These are phyloP conservation scores for Jaculus jaculus DNA, from an alignment of 2,113 vertebrate species.

Conservation along the genomic window DNA sequence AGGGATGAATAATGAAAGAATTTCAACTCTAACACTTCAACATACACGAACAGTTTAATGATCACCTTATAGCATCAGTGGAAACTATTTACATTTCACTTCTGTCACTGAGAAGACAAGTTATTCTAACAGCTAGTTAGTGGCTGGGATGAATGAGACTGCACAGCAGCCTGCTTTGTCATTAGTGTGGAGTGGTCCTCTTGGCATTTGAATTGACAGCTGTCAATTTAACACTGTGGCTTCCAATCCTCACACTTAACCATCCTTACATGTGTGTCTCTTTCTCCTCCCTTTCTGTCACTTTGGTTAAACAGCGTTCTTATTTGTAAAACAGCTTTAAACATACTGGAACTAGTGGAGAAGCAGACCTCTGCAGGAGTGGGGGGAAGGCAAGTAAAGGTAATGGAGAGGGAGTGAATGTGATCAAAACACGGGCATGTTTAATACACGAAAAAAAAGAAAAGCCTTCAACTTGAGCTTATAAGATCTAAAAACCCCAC, in stretches of 20 bases:
- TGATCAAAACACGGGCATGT: too few species aligned
- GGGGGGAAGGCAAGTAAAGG: too few species aligned
- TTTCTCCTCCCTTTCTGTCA: background rate
- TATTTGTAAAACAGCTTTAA: background rate
- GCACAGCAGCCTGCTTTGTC: background rate
- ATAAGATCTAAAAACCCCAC: constrained; percentile 41
- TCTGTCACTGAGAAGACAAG: constrained; percentile 8
- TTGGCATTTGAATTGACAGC: constrained; percentile 9
- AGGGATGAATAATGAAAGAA: background rate
- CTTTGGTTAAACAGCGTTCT: constrained; percentile 18
- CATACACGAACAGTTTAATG: background rate
- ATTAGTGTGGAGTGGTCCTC: background rate
- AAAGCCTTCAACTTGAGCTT: constrained; percentile 6
- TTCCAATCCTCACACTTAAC: background rate
- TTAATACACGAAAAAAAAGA: background rate
- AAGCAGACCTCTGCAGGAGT: too few species aligned
- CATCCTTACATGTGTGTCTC: background rate
- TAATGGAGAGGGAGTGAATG: too few species aligned
- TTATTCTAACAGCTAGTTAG: background rate
- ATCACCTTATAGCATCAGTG: background rate
- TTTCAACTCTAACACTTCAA: background rate
- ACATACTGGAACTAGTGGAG: too few species aligned
- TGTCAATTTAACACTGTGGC: background rate
- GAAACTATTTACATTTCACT: constrained; percentile 22
- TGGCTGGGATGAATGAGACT: background rate